Evolutionary conservation across 2,888 invertebrate species (phyloP).

Genomic region (Unio delphinus): DNA sequence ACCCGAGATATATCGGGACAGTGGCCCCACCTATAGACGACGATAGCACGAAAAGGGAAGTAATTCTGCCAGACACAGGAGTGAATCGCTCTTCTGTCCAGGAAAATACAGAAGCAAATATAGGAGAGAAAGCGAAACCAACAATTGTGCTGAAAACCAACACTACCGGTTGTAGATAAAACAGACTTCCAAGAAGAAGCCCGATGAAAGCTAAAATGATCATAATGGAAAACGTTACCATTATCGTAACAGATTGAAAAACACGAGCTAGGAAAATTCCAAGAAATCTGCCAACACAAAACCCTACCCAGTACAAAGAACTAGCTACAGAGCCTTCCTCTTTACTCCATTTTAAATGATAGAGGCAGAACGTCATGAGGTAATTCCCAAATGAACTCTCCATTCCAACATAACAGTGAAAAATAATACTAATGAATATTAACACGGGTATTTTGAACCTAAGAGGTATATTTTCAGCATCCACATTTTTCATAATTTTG

Average conservation of each 20-base stretch:
- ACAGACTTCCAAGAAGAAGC: too few relatives aligned
- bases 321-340: conserved; percentile 21
- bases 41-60: conserved; percentile 7
- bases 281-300: conserved; percentile 24
- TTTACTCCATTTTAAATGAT: conserved; percentile 24
- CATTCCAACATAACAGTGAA: background rate
- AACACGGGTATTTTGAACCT: too few relatives aligned
- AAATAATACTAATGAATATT: too few relatives aligned
- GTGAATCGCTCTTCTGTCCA: conserved; percentile 11
- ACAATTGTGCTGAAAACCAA: conserved; percentile 5
- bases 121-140: conserved; percentile 6
- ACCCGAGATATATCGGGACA: conserved; percentile 8
- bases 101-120: conserved; percentile 5
- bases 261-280: conserved; percentile 23
- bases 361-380: conserved; percentile 27
- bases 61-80: conserved; percentile 7
- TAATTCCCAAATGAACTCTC: conserved; percentile 30
- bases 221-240: too few relatives aligned
- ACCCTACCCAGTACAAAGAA: conserved; percentile 23
- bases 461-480: too few relatives aligned
- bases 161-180: background rate
- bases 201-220: too few relatives aligned
- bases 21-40: conserved; percentile 4
- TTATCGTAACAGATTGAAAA: too few relatives aligned
- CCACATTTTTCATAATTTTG: too few relatives aligned